Evolutionary conservation across 2,888 invertebrate genomes (phyloP), one percentile per base, ranked within the genome.

Genomic region (Eristalinus sepulchralis): DNA sequence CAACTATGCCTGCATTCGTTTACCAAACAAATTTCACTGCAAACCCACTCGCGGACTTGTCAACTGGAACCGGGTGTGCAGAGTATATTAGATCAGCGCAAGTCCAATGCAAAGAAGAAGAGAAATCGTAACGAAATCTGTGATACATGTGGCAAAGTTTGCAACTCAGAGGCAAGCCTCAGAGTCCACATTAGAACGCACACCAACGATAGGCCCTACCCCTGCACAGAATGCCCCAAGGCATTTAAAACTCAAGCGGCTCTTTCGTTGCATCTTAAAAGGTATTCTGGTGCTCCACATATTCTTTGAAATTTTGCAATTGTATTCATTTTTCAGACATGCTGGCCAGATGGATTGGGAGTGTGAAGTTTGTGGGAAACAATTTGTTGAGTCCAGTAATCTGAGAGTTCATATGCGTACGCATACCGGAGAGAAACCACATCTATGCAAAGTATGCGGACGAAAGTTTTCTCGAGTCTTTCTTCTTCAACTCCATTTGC

Each of bases 401-500:
- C 88, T 91, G 1, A 89, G 88, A 4, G 90, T 90, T 0, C 92
- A 92, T 63, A 90, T 92, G 88, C 89, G 89, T 8, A 90, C 90
- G 0, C 92, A 92, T 80, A 92, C 91, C 2, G 90, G 90, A 0
- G 91, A 91, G 34, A 90, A 91, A 13, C 92, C 92, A 0, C 91
- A 92, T 73, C 83, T 82, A 3, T 92, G 92, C 73, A 90, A 89
- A n/a, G 60, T 90, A 1, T 92, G 92, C 64, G 89, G 90, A 5
- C 89, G 90, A 36, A 89, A 89, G 1, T 92, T 92, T 78, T 88
- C 91, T 0, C 89, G 91, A 2, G 91, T 92, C 5, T 92, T 91
- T 75, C 83, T 91, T 0, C 67, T 89, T 9, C 88, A 89, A 62
- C 85, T 92, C 0, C 94, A 95, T 88, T 92, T 94, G 8, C 92